These are phyloP conservation scores for Oncorhynchus masou DNA, from an alignment of 2,113 vertebrate genomes.

Conservation along the genomic window DNA sequence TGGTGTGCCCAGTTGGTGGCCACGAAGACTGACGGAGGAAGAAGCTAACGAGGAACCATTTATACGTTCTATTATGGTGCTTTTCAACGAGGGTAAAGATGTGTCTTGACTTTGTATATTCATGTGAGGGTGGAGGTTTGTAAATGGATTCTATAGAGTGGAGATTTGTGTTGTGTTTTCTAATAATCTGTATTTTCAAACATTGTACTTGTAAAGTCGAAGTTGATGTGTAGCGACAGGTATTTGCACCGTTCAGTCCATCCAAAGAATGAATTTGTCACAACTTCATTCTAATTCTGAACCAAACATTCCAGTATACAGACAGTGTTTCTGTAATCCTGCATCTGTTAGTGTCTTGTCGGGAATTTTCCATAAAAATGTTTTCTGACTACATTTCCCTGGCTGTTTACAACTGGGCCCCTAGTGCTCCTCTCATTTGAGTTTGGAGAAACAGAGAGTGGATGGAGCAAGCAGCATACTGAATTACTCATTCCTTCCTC, in stretches of 20 bases:
- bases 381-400: background rate
- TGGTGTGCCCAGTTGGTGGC: no score
- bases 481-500: conserved; percentile 7
- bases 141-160: background rate
- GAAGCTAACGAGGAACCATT: no score
- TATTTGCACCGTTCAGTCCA: background rate
- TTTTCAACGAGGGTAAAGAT: no score
- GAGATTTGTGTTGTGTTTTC: background rate
- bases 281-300: background rate
- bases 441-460: background rate
- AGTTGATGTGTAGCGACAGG: background rate
- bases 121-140: background rate
- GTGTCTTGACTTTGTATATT: background rate
- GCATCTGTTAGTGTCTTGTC: background rate
- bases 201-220: background rate
- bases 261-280: background rate
- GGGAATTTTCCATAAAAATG: background rate
- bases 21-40: no score
- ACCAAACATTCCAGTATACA: background rate
- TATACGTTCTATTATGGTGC: no score
- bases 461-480: background rate
- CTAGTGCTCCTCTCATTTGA: background rate
- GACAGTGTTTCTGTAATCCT: background rate
- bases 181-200: background rate
- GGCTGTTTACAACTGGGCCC: background rate